Evolutionary conservation across 2,888 invertebrate species (phyloP), one percentile per base, ranked within the genome.

Genomic region (Trichogramma evanescens): DNA sequence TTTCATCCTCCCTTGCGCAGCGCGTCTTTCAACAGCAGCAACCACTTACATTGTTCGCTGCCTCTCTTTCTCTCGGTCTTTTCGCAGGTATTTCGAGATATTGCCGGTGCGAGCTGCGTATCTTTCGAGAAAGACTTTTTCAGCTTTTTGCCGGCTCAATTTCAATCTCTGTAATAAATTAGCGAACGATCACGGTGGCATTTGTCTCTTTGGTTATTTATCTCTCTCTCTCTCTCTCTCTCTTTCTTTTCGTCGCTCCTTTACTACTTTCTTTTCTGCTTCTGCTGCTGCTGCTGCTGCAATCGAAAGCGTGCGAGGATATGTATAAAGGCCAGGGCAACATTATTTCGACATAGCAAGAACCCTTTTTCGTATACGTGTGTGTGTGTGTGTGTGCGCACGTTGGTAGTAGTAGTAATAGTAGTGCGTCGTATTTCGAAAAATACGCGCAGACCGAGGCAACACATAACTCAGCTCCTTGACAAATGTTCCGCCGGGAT

Each of bases 141-240:
- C 69, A 68, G 67, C 69, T 71, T 73, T 71, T 75, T 73, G 71
- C 67, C 72, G 73, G 73, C 72, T 73, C 72, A 74, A 76, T 76
- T 74, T 73, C 73, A 66, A 71, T 71, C 71, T 67, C 72, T 67
- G 71, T 72, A 71, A 76, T 76, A 76, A 76, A 76, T 76, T 75
- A 75, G 73, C 70, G 65, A 70, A 61, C 76, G 74, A 75, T 75
- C 76, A 75, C 69, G 75, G 76, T 76, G 76, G 76, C 74, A 75
- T 75, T 76, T 74, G 74, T 74, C 74, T 71, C 70, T 67, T 63
- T 65, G 65, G 68, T 70, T 68, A 74, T 75, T 74, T 74, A 74
- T 74, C 69, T 70, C 66, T 67, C n/a, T n/a, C 66, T 63, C 66
- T 60, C 58, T 52, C 63, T 66, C 61, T 60, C 46, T 51, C 61